Evolutionary conservation across 2,888 invertebrate species (phyloP).

Genomic region (Drosophila paracracens): DNA sequence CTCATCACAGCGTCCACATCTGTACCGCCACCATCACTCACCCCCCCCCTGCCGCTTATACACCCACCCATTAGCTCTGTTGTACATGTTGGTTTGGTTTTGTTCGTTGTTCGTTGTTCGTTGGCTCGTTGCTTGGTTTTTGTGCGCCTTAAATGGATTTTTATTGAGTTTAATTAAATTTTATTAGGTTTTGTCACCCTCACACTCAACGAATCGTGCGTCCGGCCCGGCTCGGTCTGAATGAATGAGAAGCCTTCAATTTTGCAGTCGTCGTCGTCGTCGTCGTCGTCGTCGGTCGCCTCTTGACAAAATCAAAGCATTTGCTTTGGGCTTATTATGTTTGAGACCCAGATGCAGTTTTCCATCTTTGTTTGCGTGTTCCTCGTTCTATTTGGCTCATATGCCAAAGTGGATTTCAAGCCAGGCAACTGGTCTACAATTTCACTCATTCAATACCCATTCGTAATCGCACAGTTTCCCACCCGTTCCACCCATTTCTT

Average conservation of each 20-base stretch:
- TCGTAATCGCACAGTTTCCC: conserved; percentile 32
- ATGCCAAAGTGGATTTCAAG: conserved; percentile 56
- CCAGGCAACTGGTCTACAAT: conserved; percentile 45
- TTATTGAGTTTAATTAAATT: conserved; percentile 85
- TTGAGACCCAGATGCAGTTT: conserved; percentile 20
- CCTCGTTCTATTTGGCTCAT: conserved; percentile 16
- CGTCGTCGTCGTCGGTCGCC: neutral
- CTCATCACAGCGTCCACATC: conserved; percentile 1
- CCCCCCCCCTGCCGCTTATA: neutral
- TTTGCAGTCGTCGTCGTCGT: neutral
- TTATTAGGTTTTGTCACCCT: conserved; percentile 85
- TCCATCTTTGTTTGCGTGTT: conserved; percentile 29
- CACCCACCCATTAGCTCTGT: conserved; percentile 10
- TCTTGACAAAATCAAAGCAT: conserved; percentile 68
- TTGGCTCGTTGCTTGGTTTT: conserved; percentile 35
- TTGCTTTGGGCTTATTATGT: conserved; percentile 66
- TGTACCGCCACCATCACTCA: neutral
- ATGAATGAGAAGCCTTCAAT: conserved; percentile 28
- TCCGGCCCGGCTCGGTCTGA: conserved; percentile 38
- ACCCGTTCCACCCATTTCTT: neutral
- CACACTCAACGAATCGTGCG: conserved; percentile 49
- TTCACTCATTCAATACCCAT: conserved; percentile 68
- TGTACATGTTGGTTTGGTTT: conserved; percentile 16
- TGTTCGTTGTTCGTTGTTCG: conserved; percentile 3
- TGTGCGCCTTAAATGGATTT: conserved; percentile 82